Evolutionary conservation across 2,797 vertebrate genomes (phyloP), one percentile per base, ranked within the genome.

Genomic region (Parauchenoglanis punctatus): DNA sequence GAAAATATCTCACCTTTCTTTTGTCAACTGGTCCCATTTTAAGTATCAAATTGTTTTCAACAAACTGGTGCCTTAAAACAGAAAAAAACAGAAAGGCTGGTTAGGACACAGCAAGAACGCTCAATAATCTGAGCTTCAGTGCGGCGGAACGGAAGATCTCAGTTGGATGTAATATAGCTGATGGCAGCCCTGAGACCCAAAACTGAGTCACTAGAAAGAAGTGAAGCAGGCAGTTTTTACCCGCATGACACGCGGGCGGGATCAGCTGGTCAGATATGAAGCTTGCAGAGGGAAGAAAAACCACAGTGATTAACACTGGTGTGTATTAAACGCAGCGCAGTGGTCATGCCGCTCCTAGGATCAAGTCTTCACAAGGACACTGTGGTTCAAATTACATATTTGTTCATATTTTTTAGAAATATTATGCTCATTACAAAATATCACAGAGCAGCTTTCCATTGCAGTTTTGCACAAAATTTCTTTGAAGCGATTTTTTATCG

Each of bases 21-120:
- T 99, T 99, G 94, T 99, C 98, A 90, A 99, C 98, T 85, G 98
- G 99, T 91, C 99, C 99, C 99, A 99, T 99, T 96, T 99, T 99
- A 90, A 99, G 94, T 91, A 99, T 99, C 94, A 99, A 96, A 92
- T 99, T 99, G 93, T 99, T 99, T 94, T 99, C 98, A 95, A 99
- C 98, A 96, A 99, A 99, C 91, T 98, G 98, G 92, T 99, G 98
- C 98, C 99, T 99, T 94, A n/a, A 67, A 87, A 86, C 40, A 86
- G 81, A 46, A 85, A 83, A 18, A 70, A 49, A 54, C 13, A 12
- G 52, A 17, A 25, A 15, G 15, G 63, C 85, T 77, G 3, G n/a
- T 61, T 68, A 78, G 6, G 46, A 10, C 18, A 68, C 31, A 59
- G 31, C 28, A 59, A 4, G 18, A 80, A 13, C 10, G 13, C 7